Evolutionary conservation across 2,113 vertebrate species (phyloP), one percentile per base, ranked within the genome.

Genomic region (Cyrtonyx montezumae): DNA sequence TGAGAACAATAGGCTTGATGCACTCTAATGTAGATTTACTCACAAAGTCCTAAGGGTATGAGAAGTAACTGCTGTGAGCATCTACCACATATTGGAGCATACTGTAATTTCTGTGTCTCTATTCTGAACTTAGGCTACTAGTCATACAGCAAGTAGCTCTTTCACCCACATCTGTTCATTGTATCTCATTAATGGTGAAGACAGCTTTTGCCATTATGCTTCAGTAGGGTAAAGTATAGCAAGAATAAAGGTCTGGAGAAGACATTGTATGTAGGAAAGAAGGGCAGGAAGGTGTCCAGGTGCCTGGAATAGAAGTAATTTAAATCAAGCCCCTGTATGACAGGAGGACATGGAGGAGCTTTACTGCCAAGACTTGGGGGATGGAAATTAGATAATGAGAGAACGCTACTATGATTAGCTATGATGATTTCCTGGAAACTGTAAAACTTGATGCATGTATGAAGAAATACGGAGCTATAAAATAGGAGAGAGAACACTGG

Each of bases 321-420:
- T 65, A 19, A 48, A 78, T 55, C 82, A 79, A 85, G 36, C 76
- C 67, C 56, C 46, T 74, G 26, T 75, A 42, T 84, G 78, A 74
- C 92, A 92, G 95, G 84, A 83, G 89, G 94, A 80, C 46, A 36
- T 91, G 71, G 69, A 91, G 51, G 8, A 86, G 21, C 0, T 0
- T 43, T 40, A 36, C 23, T 95, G 91, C 91, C 95, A 96, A 91
- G 78, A 91, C 94, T 93, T 93, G 84, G 88, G 95, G 95, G 70
- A 87, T 42, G 76, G 67, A 53, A 67, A 76, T 69, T 69, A 0
- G 1, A 36, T 88, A 93, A 78, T 75, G 79, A 79, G 34, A 68
- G 42, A 71, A 68, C 8, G 8, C 8, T n/a, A 9, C 40, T 53
- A 22, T 2, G 11, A 90, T 96, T 88, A 86, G 86, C 69, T 61